These are phyloP conservation scores for Chelonus formosanus DNA, from an alignment of 2,888 invertebrate species.

Conservation along the genomic window DNA sequence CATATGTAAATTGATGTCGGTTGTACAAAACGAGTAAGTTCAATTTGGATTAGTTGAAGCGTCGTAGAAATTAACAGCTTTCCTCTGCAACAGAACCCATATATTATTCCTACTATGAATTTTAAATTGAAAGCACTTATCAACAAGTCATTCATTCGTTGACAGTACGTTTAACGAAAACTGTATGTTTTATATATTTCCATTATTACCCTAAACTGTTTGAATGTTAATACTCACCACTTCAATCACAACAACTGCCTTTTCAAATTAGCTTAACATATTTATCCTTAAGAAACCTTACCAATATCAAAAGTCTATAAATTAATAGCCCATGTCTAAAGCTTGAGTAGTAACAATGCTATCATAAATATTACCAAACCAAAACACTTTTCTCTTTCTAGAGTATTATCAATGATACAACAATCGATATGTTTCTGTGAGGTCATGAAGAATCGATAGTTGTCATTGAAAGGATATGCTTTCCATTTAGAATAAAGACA, in stretches of 20 bases:
- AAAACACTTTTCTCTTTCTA: not conserved
- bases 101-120: constrained; percentile 21
- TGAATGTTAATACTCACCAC: no score
- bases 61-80: constrained; percentile 30
- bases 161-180: no score
- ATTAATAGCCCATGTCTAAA: no score
- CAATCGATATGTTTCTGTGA: constrained; percentile 5
- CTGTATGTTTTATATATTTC: no score
- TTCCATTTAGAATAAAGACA: constrained; percentile 11
- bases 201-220: no score
- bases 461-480: constrained; percentile 17
- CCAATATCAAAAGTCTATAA: no score
- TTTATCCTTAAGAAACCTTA: no score
- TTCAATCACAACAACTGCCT: no score
- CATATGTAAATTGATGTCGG: constrained; percentile 26
- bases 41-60: constrained; percentile 31
- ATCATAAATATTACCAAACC: not conserved
- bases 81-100: constrained; percentile 21
- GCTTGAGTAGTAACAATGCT: no score
- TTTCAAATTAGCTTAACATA: no score
- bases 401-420: constrained; percentile 4
- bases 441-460: not conserved
- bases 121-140: constrained; percentile 14
- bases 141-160: constrained; percentile 23
- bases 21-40: constrained; percentile 26